These are phyloP conservation scores for Tragelaphus scriptus DNA, from an alignment of 2,113 vertebrate species.

Conservation along the genomic window DNA sequence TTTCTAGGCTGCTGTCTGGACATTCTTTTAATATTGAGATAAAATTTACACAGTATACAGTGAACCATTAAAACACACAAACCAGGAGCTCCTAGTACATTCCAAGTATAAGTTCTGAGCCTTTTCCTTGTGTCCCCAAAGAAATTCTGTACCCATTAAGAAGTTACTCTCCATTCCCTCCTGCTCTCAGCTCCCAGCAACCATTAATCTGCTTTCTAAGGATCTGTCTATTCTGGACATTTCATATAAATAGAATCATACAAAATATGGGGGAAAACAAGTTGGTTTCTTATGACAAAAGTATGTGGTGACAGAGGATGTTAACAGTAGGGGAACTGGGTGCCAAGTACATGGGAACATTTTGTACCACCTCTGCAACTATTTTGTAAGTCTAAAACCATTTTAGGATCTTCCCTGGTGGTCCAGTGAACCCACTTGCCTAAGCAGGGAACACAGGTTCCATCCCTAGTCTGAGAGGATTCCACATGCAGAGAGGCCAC, in stretches of 20 bases:
- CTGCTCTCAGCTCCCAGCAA: neutral
- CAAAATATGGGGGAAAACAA: neutral
- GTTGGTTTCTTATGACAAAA: neutral
- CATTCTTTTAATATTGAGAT: neutral
- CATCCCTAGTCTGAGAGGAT: neutral
- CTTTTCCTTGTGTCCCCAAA: neutral
- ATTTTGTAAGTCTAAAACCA: neutral
- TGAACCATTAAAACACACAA: neutral
- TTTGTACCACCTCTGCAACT: neutral
- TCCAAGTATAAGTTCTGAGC: neutral
- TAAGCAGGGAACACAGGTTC: neutral
- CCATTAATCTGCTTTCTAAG: neutral
- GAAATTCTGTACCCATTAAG: neutral
- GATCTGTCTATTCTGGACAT: neutral
- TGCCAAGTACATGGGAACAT: neutral
- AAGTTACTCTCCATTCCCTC: neutral
- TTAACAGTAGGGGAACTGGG: neutral
- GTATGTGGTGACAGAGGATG: accelerated
- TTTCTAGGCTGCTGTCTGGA: neutral
- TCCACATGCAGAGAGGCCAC: neutral
- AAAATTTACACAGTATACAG: neutral
- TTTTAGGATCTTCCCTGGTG: neutral
- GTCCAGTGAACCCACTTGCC: neutral
- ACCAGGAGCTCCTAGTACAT: neutral
- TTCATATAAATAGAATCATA: neutral